Base-by-base conservation (phyloP, 1,140 invertebrate genomes). In the Stegodyphus mimosarum region DNA sequence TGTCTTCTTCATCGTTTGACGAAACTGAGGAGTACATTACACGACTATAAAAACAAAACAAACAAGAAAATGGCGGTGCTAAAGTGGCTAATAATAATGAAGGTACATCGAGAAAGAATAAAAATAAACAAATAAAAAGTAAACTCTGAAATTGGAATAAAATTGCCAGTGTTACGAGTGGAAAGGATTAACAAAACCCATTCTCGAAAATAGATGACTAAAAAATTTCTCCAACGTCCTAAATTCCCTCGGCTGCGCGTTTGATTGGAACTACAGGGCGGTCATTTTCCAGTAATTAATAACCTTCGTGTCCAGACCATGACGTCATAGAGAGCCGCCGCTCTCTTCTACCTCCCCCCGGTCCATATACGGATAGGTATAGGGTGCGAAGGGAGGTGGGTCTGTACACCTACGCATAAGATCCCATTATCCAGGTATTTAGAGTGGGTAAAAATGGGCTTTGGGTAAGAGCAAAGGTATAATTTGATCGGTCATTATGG, bases 241-340 rank as follows among this genome's bases (percentile, higher is more conserved):
- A 77, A 77, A 77, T 67, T 50, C 48, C 49, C 7, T 33, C 66
- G 6, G 13, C 67, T 7, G 64, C 66, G 9, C 69, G 66, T 79
- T 79, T 79, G 77, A 79, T 70, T 79, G 64, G 77, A 18, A 79
- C 13, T 70, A 33, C 10, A 55, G 60, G 51, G 49, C 67, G 77
- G 77, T 79, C 77, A 79, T 79, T 79, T 79, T 50, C 51, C 50
- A 50, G 77, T 79, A 79, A 79, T 79, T 79, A 79, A 79, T 79
- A 79, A 79, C 77, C 77, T 53, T 18, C 5, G 9, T 70, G 77
- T 79, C 77, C 77, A 55, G 51, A 79, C 77, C 66, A 51, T 79
- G 77, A 79, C 77, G 77, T 79, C 77, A 79, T 53, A 77, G 17
- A 50, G 55, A 33, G 60, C 17, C 74, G 13, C 53, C 17, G 50